Evolutionary conservation across 2,888 invertebrate genomes (phyloP).

Genomic region (Polyommatus iphigenia): DNA sequence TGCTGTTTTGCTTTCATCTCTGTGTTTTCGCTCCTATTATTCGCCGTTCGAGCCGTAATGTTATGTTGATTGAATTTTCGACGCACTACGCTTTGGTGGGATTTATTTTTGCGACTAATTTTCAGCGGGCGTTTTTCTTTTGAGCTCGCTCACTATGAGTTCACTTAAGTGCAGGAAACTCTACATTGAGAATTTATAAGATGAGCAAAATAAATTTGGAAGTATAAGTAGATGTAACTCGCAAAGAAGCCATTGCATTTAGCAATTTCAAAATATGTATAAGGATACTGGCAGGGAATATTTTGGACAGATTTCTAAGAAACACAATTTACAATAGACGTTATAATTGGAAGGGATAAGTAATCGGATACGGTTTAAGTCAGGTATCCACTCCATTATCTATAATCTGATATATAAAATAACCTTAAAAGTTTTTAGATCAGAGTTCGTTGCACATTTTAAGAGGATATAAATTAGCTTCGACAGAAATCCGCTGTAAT

Average conservation of each 20-base stretch:
- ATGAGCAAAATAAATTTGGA: not conserved
- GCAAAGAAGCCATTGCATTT: not conserved
- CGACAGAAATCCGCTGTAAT: not conserved
- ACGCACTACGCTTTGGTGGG: slow-evolving; percentile 10
- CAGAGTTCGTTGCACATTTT: not conserved
- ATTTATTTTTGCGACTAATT: slow-evolving; percentile 19
- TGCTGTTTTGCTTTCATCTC: slow-evolving; percentile 31
- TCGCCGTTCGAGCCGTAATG: not conserved
- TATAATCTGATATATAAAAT: not conserved
- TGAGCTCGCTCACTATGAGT: not conserved
- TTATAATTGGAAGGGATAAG: not conserved
- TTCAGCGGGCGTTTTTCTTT: not conserved
- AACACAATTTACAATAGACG: not conserved
- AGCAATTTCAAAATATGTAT: not conserved
- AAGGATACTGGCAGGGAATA: not conserved
- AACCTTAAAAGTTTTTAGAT: not conserved
- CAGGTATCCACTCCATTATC: not conserved
- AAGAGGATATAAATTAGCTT: not conserved
- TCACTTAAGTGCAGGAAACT: not conserved
- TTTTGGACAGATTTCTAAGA: not conserved
- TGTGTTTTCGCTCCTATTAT: slow-evolving; percentile 27
- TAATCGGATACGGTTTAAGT: not conserved
- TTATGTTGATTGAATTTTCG: slow-evolving; percentile 18
- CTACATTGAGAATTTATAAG: not conserved
- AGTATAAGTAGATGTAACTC: not conserved